Conservation (phyloP, 2,888 invertebrate species). For the Lymantria dispar region DNA sequence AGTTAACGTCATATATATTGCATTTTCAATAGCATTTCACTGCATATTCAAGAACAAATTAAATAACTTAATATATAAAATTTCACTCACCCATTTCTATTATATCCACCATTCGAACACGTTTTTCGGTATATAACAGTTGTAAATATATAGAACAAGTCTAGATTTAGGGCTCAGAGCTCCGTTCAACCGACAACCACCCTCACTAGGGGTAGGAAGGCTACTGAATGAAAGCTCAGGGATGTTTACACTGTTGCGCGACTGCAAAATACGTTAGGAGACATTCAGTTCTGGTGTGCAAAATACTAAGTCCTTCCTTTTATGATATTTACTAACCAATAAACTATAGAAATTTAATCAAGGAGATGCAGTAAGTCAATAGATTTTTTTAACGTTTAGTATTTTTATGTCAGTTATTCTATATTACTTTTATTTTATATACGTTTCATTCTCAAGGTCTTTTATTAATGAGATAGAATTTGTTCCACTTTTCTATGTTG, state of each 20-base stretch:
- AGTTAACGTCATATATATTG: too few relatives aligned
- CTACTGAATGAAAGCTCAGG: slow-evolving; percentile 22
- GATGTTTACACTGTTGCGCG: slow-evolving; percentile 10
- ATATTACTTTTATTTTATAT: too few relatives aligned
- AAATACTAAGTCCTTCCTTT: not conserved
- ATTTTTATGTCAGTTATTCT: too few relatives aligned
- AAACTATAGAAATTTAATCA: not conserved
- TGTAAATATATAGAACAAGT: not conserved
- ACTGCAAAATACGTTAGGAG: not conserved
- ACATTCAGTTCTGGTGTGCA: not conserved
- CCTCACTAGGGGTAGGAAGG: slow-evolving; percentile 26
- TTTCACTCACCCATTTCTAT: slow-evolving; percentile 6
- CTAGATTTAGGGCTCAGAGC: not conserved
- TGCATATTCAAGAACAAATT: not conserved
- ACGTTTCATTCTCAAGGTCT: too few relatives aligned
- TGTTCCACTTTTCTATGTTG: too few relatives aligned
- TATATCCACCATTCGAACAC: not conserved
- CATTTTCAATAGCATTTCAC: too few relatives aligned
- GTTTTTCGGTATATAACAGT: not conserved
- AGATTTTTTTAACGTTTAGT: not conserved
- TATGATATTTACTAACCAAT: not conserved
- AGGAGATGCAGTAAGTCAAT: not conserved
- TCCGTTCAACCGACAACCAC: slow-evolving; percentile 22
- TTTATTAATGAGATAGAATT: too few relatives aligned
- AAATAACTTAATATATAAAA: not conserved